A percentile compares a stretch with the other conserved stretches of the same genome.
These are phyloP conservation scores for Lycaon pictus DNA, from an alignment of 2,113 vertebrate genomes.

Conservation along the genomic window DNA sequence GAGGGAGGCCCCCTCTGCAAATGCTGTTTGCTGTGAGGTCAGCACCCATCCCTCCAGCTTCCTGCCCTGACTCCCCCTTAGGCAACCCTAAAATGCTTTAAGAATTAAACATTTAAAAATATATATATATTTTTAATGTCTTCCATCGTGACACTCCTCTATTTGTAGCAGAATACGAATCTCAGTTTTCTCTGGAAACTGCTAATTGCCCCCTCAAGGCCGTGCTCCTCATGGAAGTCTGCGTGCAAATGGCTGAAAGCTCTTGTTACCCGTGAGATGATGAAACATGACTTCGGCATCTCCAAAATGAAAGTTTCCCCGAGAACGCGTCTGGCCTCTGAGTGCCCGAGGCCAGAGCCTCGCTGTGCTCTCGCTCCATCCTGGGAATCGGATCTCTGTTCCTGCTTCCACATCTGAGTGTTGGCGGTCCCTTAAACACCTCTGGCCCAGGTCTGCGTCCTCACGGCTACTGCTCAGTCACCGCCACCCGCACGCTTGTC, in stretches of 20 bases:
- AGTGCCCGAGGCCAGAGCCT: fast-evolving
- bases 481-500: not conserved
- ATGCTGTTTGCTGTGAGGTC: fast-evolving
- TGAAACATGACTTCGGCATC: fast-evolving
- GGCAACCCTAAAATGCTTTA: too few species aligned
- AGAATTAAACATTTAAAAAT: not conserved
- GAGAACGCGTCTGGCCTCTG: fast-evolving
- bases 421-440: fast-evolving
- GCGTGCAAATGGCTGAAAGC: fast-evolving
- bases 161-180: too few species aligned
- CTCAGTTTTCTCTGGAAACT: not conserved
- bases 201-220: fast-evolving
- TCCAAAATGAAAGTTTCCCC: fast-evolving
- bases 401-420: fast-evolving
- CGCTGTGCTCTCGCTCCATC: fast-evolving
- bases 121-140: not conserved
- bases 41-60: fast-evolving
- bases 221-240: fast-evolving
- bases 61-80: not conserved
- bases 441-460: not conserved
- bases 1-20: fast-evolving
- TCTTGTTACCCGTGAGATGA: fast-evolving
- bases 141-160: not conserved
- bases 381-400: not conserved
- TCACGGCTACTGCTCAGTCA: not conserved